Evolutionary conservation across 2,113 vertebrate genomes (phyloP), one percentile per base, ranked within the genome.

Genomic region (Laterallus jamaicensis): DNA sequence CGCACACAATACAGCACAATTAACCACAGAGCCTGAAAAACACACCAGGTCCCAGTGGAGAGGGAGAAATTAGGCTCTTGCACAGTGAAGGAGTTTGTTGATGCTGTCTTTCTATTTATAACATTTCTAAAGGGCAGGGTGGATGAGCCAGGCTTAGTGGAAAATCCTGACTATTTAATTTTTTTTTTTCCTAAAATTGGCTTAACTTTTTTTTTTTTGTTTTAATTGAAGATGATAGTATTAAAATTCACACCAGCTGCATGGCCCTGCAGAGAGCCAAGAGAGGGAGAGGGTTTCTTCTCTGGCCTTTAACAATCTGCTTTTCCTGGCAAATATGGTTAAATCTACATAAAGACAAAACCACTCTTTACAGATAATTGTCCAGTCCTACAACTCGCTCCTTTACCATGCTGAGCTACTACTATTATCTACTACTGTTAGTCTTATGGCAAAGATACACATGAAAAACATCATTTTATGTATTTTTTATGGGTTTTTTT

Each of bases 1-100:
- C 96, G 97, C 97, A 98, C 97, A 98, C 97, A 98, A 97, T 98
- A 96, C 98, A 97, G 97, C 96, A 98, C 98, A 98, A 97, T 98
- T 98, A 98, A 98, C 97, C 97, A 96, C 96, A 95, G 94, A 93
- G 97, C 90, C 97, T 97, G 98, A 98, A 98, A 98, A 98, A 94
- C 97, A 98, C 96, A 92, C 94, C 88, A 81, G 79, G 94, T 94
- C 98, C 96, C 83, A 94, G 77, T 0, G 74, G 97, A 97, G 81
- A 82, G 92, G 86, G 88, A 93, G 90, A 96, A 97, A 96, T 95
- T 96, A 97, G 94, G 92, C 82, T 97, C 90, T 89, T 94, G 86
- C 85, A 81, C 83, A 93, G 50, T 86, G 85, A 60, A 91, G 74
- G 64, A 85, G 79, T 88, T 95, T 96, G 95, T 75, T 25, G 92